Percentiles rank a stretch among this genome's conserved stretches.
phyloP scores from a whole-genome alignment of 2,888 invertebrate genomes.

The Polyommatus iphigenia region DNA sequence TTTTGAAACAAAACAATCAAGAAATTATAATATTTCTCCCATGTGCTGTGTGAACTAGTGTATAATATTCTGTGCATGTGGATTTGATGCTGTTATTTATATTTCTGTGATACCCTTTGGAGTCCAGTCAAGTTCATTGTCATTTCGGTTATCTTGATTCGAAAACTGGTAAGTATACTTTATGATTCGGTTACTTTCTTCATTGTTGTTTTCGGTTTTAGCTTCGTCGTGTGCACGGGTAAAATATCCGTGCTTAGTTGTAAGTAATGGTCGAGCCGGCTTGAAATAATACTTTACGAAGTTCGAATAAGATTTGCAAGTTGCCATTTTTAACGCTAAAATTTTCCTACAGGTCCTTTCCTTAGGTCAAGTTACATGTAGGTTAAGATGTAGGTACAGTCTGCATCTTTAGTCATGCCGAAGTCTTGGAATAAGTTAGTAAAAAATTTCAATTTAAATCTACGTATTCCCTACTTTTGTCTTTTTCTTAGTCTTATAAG shows the following conservation, averaged over 20 bases:
- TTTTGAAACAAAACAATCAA: constrained; percentile 44
- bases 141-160: constrained; percentile 62
- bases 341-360: constrained; percentile 10
- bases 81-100: constrained; percentile 59
- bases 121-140: constrained; percentile 64
- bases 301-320: background rate
- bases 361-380: background rate
- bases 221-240: background rate
- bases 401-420: background rate
- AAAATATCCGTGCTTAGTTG: background rate
- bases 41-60: constrained; percentile 44
- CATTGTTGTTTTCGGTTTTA: constrained; percentile 46
- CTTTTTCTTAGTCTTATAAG: background rate
- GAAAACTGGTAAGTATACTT: constrained; percentile 64
- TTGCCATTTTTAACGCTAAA: constrained; percentile 10
- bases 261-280: background rate
- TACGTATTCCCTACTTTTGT: too few species aligned
- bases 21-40: constrained; percentile 1
- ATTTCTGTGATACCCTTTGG: constrained; percentile 55
- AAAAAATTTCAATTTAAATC: background rate
- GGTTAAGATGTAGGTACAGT: background rate
- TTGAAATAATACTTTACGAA: background rate
- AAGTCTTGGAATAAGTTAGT: background rate
- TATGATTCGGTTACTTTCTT: constrained; percentile 50
- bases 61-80: constrained; percentile 52